A percentile compares a stretch with the other conserved stretches of the same genome.
phyloP scores from a whole-genome alignment of 2,797 vertebrate species.

The Poeciliopsis gracilis region DNA sequence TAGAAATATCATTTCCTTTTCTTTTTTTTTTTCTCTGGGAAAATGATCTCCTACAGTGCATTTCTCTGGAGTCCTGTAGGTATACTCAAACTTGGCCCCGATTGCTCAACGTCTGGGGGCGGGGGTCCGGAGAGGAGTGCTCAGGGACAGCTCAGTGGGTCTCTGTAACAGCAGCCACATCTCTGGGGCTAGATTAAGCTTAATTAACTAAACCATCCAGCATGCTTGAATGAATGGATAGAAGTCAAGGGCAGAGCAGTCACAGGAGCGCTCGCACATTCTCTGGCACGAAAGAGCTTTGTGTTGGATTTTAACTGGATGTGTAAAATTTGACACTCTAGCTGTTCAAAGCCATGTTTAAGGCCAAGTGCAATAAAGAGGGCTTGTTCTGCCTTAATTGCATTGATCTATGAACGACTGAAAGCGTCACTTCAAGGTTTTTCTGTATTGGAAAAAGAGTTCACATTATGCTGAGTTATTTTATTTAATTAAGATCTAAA shows the following conservation, averaged over 20 bases:
- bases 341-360: constrained; percentile 19
- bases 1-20: background rate
- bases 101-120: constrained; percentile 50
- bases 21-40: background rate
- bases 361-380: constrained; percentile 4
- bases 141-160: constrained; percentile 65
- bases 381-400: background rate
- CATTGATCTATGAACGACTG: background rate
- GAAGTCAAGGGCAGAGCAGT: constrained; percentile 81
- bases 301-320: constrained; percentile 16
- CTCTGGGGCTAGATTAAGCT: constrained; percentile 80
- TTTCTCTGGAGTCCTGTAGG: constrained; percentile 51
- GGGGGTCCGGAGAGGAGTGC: constrained; percentile 61
- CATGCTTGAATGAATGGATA: constrained; percentile 76
- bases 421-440: background rate
- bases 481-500: background rate
- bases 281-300: constrained; percentile 46
- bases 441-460: background rate
- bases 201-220: constrained; percentile 82
- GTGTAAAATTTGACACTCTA: constrained; percentile 5
- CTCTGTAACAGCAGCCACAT: constrained; percentile 74
- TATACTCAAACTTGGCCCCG: constrained; percentile 52
- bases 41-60: constrained; percentile 31
- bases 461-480: background rate
- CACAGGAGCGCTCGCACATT: constrained; percentile 57